Evolutionary conservation across 2,113 vertebrate genomes (phyloP).

Genomic region (Brachypodius melanocephalos): DNA sequence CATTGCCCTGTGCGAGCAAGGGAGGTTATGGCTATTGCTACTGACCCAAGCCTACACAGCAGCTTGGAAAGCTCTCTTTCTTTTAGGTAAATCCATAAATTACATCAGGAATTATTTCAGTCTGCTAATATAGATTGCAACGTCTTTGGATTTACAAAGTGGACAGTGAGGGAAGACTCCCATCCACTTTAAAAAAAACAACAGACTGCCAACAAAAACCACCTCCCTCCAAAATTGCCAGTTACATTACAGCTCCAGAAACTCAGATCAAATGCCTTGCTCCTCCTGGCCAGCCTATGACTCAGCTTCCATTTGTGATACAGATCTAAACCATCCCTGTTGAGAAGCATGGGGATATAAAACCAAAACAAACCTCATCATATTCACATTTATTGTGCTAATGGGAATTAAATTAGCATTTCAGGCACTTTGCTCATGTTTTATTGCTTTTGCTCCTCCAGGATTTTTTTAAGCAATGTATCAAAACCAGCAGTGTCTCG

Average conservation of each 20-base stretch:
- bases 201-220: neutral
- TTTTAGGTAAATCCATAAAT: neutral
- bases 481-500: neutral
- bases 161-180: neutral
- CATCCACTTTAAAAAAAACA: neutral
- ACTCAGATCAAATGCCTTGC: neutral
- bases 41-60: neutral
- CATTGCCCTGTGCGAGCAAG: accelerated
- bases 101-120: neutral
- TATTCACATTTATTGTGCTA: neutral
- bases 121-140: neutral
- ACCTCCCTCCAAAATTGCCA: neutral
- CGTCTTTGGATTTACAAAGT: neutral
- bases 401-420: neutral
- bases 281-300: neutral
- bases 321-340: neutral
- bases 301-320: neutral
- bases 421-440: neutral
- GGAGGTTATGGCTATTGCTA: neutral
- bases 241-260: neutral
- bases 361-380: neutral
- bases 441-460: neutral
- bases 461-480: neutral
- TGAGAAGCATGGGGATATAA: neutral
- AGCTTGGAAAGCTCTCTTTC: neutral